Evolutionary conservation across 2,113 vertebrate genomes (phyloP).

Genomic region (Rhea americana): DNA sequence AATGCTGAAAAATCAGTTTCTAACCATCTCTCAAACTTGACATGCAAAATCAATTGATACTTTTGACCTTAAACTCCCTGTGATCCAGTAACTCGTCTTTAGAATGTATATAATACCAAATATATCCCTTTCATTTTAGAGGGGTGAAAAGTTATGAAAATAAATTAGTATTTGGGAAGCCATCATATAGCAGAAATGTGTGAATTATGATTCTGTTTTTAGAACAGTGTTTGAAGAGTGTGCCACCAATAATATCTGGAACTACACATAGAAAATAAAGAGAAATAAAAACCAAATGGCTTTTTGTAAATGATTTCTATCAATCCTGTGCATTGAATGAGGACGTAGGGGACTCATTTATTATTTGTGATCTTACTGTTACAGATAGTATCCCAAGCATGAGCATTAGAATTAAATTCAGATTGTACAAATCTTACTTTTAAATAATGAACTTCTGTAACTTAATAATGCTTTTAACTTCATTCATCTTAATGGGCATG

Average conservation of each 20-base stretch:
- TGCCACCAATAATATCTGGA: neutral
- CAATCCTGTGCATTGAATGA: neutral
- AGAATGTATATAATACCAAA: neutral
- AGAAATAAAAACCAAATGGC: neutral
- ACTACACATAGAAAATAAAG: neutral
- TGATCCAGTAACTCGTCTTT: neutral
- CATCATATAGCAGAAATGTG: neutral
- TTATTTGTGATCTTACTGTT: neutral
- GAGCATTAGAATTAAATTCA: neutral
- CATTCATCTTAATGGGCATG: neutral
- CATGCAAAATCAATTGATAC: neutral
- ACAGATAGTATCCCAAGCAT: neutral
- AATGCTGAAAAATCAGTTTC: slow-evolving; percentile 5
- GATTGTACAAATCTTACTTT: neutral
- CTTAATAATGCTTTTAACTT: neutral
- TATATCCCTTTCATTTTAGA: neutral
- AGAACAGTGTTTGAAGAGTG: neutral
- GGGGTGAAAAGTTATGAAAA: slow-evolving; percentile 18
- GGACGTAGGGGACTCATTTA: neutral
- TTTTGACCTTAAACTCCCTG: slow-evolving; percentile 10
- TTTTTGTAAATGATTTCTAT: neutral
- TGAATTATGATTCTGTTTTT: slow-evolving; percentile 5
- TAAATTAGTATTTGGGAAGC: slow-evolving; percentile 14
- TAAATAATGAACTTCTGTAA: neutral
- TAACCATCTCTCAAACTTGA: neutral